Conservation (phyloP, 2,888 invertebrate genomes). For the Criorhina ranunculi region DNA sequence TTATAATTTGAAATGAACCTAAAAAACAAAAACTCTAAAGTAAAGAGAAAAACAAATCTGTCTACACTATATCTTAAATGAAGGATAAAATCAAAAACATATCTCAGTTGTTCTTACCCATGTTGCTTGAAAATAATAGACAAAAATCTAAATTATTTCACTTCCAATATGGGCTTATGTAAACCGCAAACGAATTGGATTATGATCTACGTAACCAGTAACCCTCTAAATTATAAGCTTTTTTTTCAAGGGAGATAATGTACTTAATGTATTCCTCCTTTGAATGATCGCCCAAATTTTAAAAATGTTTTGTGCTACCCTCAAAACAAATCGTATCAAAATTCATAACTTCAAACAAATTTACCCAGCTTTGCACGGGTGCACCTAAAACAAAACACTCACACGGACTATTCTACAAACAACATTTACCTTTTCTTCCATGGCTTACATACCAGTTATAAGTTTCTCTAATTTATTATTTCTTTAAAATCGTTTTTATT, state of each 20-base stretch:
- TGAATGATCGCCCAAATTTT: neutral
- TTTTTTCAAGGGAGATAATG: neutral
- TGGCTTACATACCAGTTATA: slow-evolving; percentile 42
- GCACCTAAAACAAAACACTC: slow-evolving; percentile 9
- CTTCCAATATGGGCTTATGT: slow-evolving; percentile 10
- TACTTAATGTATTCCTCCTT: neutral
- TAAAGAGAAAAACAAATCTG: slow-evolving; percentile 7
- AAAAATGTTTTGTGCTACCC: neutral
- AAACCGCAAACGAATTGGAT: slow-evolving; percentile 19
- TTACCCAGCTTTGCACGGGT: slow-evolving; percentile 32
- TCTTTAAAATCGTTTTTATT: slow-evolving; percentile 68
- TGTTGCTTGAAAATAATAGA: slow-evolving; percentile 43
- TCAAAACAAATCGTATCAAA: neutral
- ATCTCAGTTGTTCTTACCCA: slow-evolving; percentile 77
- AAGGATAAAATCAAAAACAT: slow-evolving; percentile 46
- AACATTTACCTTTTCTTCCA: slow-evolving; percentile 22
- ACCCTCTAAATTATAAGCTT: slow-evolving; percentile 12
- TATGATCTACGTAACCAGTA: neutral
- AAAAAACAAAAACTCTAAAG: slow-evolving; percentile 12
- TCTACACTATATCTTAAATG: slow-evolving; percentile 11
- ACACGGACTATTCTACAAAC: slow-evolving; percentile 26
- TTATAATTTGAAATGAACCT: slow-evolving; percentile 11
- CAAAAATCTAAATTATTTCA: neutral
- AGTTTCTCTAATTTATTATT: slow-evolving; percentile 53
- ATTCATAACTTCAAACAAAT: neutral